phyloP scores from a whole-genome alignment of 2,797 vertebrate genomes.

The Loriculus beryllinus region DNA sequence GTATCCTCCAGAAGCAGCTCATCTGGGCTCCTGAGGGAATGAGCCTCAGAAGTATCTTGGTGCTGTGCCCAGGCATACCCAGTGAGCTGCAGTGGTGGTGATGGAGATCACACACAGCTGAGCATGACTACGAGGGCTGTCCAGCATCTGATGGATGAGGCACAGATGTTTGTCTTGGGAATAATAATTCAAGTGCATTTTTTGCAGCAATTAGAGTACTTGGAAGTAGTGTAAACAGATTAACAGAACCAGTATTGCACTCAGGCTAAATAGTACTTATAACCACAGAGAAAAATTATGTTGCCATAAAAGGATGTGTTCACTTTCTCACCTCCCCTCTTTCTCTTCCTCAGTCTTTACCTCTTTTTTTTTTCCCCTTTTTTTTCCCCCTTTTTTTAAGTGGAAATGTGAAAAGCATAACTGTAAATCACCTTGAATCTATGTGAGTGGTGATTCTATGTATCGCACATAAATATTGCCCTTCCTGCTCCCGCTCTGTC shows the following conservation, averaged over 20 bases:
- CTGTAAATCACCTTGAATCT: not conserved
- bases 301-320: not conserved
- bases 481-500: rapidly evolving
- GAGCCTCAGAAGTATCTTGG: not conserved
- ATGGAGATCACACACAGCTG: not conserved
- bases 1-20: not conserved
- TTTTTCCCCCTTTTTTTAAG: too few relatives aligned
- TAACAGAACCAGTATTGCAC: not conserved
- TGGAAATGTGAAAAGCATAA: not conserved
- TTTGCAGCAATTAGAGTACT: not conserved
- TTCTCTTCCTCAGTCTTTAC: not conserved
- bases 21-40: not conserved
- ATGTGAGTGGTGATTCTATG: not conserved
- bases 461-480: rapidly evolving
- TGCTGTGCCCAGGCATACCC: not conserved
- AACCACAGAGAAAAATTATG: not conserved
- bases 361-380: too few relatives aligned
- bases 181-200: not conserved
- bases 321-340: not conserved
- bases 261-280: not conserved
- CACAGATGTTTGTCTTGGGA: not conserved
- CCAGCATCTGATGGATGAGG: not conserved
- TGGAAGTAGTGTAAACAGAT: not conserved
- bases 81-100: not conserved
- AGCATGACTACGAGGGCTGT: not conserved